A percentile compares a stretch with the other conserved stretches of the same genome.
Evolutionary conservation across 1,140 invertebrate genomes (phyloP).

Genomic region (Ephestia elutella): DNA sequence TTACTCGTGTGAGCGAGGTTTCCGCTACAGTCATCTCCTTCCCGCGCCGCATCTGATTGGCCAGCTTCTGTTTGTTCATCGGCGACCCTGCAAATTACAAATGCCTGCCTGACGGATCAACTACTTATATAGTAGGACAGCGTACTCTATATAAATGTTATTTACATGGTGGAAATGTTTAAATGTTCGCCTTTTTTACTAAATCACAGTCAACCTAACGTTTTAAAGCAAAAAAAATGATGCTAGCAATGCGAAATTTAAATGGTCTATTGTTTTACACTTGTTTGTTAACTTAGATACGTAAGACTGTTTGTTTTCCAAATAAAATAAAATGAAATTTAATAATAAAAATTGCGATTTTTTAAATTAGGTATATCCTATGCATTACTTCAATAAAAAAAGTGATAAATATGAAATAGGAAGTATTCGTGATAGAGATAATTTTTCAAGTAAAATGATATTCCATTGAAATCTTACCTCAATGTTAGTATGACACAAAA

Average conservation of each 20-base stretch:
- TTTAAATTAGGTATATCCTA: too few relatives aligned
- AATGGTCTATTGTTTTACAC: too few relatives aligned
- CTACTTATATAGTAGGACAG: conserved; percentile 6
- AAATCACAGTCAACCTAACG: too few relatives aligned
- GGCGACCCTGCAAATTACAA: conserved; percentile 78
- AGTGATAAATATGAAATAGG: background rate
- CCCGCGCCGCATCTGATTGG: conserved; percentile 79
- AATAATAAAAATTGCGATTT: too few relatives aligned
- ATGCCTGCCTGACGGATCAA: conserved; percentile 35
- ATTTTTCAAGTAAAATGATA: background rate
- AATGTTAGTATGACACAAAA: conserved; percentile 7
- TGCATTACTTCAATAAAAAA: too few relatives aligned
- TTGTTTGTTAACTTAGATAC: too few relatives aligned
- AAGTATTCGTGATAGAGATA: background rate
- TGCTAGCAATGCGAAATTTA: too few relatives aligned
- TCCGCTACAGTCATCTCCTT: conserved; percentile 81
- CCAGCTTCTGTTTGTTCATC: conserved; percentile 85
- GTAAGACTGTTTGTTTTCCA: too few relatives aligned
- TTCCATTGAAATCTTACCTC: conserved; percentile 9
- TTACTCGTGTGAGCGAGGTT: conserved; percentile 82
- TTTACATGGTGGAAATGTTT: too few relatives aligned
- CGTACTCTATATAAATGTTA: too few relatives aligned
- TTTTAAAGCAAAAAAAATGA: background rate
- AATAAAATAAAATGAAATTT: too few relatives aligned
- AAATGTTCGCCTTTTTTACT: too few relatives aligned